A percentile compares a stretch with the other conserved stretches of the same genome.
Evolutionary conservation across 1,140 invertebrate genomes (phyloP).

Genomic region (Hyphantria cunea): DNA sequence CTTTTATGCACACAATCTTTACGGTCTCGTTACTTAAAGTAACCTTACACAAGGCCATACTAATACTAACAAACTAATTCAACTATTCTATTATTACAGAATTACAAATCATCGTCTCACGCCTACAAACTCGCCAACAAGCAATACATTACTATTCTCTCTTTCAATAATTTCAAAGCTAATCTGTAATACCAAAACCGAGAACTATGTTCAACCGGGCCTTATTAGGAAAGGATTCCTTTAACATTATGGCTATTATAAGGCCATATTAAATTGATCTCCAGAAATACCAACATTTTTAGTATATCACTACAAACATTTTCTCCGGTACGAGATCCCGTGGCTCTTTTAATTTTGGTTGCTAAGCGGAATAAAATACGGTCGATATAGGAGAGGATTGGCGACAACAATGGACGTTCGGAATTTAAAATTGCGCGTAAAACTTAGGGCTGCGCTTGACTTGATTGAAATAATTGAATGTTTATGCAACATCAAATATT

Average conservation of each 20-base stretch:
- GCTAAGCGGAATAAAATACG: slow-evolving; percentile 46
- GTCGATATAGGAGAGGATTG: slow-evolving; percentile 53
- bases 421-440: slow-evolving; percentile 60
- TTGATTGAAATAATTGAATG: not conserved
- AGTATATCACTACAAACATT: slow-evolving; percentile 5
- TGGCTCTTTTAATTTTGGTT: slow-evolving; percentile 31
- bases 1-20: no score
- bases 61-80: slow-evolving; percentile 13
- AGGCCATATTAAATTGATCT: slow-evolving; percentile 27
- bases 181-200: slow-evolving; percentile 37
- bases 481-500: slow-evolving; percentile 10
- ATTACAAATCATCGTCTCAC: slow-evolving; percentile 17
- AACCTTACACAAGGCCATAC: not conserved
- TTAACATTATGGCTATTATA: slow-evolving; percentile 35
- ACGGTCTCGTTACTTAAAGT: not conserved
- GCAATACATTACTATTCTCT: slow-evolving; percentile 21
- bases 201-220: slow-evolving; percentile 31
- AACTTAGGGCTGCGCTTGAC: slow-evolving; percentile 46
- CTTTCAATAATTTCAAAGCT: slow-evolving; percentile 32
- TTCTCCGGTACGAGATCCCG: slow-evolving; percentile 18
- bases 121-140: slow-evolving; percentile 6
- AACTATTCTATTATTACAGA: slow-evolving; percentile 4
- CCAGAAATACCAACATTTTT: slow-evolving; percentile 11
- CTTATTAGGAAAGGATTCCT: slow-evolving; percentile 38
- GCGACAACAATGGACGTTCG: slow-evolving; percentile 57